These are phyloP conservation scores for Pelochelys cantorii DNA, from an alignment of 2,797 vertebrate species.

Conservation along the genomic window DNA sequence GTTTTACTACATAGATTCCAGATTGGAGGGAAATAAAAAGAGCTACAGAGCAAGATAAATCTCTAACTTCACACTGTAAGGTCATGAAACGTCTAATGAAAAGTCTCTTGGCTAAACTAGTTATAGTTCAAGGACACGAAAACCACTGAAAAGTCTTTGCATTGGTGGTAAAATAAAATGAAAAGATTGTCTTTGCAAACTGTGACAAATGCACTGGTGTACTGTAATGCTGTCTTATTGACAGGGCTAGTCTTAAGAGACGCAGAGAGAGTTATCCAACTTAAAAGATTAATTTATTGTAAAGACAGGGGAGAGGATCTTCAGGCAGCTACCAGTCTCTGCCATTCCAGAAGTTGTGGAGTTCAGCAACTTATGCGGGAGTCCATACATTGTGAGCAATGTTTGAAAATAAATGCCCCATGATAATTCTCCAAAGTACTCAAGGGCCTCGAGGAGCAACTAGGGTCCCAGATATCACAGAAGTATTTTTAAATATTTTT, in stretches of 20 bases:
- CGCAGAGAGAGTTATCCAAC: not conserved
- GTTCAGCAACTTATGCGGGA: not conserved
- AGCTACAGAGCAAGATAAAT: not conserved
- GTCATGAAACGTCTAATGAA: not conserved
- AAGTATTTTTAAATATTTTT: not conserved
- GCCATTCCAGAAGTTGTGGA: not conserved
- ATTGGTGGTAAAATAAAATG: not conserved
- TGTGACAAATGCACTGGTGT: not conserved
- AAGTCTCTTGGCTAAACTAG: not conserved
- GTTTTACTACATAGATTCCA: constrained; percentile 4
- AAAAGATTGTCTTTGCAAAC: not conserved
- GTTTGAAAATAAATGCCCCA: not conserved
- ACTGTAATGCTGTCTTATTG: not conserved
- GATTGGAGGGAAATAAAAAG: not conserved
- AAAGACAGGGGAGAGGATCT: not conserved
- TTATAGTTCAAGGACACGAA: not conserved
- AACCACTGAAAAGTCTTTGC: not conserved
- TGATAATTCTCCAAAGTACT: not conserved
- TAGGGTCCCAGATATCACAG: not conserved
- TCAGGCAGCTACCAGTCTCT: not conserved
- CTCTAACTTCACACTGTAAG: not conserved
- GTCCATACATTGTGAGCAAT: not conserved
- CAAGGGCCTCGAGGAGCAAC: not conserved
- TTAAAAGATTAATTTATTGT: not conserved
- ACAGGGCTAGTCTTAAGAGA: not conserved